These are phyloP conservation scores for Dasyprocta punctata DNA, from an alignment of 2,113 vertebrate species.

Conservation along the genomic window DNA sequence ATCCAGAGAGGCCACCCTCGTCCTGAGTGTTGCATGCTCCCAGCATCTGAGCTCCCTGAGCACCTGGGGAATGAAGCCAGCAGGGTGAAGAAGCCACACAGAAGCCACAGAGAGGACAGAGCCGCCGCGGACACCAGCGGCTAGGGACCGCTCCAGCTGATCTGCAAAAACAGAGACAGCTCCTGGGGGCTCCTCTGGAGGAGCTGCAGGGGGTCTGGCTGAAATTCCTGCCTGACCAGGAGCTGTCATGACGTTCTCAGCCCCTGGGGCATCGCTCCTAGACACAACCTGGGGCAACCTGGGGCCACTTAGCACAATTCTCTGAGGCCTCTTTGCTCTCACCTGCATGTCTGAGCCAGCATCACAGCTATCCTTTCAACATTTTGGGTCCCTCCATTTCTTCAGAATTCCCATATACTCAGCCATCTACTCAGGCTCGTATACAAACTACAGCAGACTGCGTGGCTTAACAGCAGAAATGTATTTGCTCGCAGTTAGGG, in stretches of 20 bases:
- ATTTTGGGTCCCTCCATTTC: background rate
- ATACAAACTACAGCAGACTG: background rate
- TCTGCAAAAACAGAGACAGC: background rate
- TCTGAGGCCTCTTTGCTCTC: background rate
- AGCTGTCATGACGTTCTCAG: background rate
- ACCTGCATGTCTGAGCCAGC: background rate
- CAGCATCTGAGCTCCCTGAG: background rate
- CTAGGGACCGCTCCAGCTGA: background rate
- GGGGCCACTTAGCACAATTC: background rate
- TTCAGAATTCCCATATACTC: background rate
- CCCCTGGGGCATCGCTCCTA: background rate
- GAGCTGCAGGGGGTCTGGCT: background rate
- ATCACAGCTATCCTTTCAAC: background rate
- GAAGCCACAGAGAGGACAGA: background rate
- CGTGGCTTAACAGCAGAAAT: background rate
- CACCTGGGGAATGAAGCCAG: background rate
- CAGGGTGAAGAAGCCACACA: background rate
- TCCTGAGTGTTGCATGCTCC: background rate
- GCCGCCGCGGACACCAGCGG: rapidly evolving
- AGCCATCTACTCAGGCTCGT: background rate
- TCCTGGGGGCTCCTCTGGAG: background rate
- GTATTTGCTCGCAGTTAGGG: background rate
- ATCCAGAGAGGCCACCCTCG: background rate
- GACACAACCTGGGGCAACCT: background rate
- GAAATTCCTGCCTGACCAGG: background rate